Evolutionary conservation across 2,888 invertebrate species (phyloP).

Genomic region (Spodoptera exigua): DNA sequence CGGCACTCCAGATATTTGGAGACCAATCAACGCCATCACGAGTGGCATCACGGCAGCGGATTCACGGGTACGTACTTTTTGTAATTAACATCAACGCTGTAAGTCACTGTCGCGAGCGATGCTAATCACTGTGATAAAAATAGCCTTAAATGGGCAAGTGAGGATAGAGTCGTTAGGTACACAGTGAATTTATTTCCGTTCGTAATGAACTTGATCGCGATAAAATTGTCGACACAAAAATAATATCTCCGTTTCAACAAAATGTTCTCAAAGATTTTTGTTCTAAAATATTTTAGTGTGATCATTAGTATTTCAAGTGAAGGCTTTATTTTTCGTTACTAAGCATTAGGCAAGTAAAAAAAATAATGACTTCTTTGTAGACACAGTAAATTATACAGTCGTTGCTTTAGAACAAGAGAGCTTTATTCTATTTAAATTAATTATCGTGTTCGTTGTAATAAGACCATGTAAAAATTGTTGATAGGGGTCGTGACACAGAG

Average conservation of each 20-base stretch:
- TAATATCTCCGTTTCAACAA: constrained; percentile 9
- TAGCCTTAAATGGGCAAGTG: constrained; percentile 26
- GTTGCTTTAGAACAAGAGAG: constrained; percentile 11
- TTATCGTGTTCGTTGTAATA: constrained; percentile 7
- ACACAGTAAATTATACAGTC: constrained; percentile 7
- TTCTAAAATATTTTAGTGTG: constrained; percentile 13
- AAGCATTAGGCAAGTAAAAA: constrained; percentile 14
- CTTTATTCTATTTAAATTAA: constrained; percentile 31
- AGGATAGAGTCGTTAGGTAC: constrained; percentile 15
- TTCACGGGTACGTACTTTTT: constrained; percentile 81
- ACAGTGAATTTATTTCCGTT: constrained; percentile 19
- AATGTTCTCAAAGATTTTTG: constrained; percentile 21
- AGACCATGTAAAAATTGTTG: constrained; percentile 12
- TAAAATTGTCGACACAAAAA: constrained; percentile 10
- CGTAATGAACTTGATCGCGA: constrained; percentile 31
- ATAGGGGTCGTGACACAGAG: constrained; percentile 13
- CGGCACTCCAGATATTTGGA: constrained; percentile 92
- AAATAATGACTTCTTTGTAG: constrained; percentile 23
- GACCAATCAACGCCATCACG: constrained; percentile 90
- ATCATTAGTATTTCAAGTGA: constrained; percentile 35
- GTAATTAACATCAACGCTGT: constrained; percentile 45
- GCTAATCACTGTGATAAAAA: constrained; percentile 46
- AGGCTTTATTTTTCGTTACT: constrained; percentile 12
- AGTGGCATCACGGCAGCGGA: constrained; percentile 90
- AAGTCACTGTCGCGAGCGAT: constrained; percentile 45